phyloP scores from a whole-genome alignment of 2,888 invertebrate species.

The Pseudanteris insignis region DNA sequence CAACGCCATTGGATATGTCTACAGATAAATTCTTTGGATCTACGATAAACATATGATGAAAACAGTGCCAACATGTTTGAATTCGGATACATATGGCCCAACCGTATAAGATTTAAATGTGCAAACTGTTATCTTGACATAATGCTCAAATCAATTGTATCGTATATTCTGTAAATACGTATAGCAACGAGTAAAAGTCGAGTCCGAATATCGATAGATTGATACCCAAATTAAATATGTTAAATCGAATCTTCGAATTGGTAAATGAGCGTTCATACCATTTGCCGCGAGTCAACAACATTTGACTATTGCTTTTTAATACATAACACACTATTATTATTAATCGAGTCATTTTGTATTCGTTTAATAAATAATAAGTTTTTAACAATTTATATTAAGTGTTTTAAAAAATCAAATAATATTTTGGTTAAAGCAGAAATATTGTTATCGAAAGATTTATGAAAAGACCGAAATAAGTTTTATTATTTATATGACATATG shows the following conservation, averaged over 20 bases:
- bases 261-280: background rate
- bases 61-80: conserved; percentile 32
- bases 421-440: conserved; percentile 8
- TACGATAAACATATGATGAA: conserved; percentile 12
- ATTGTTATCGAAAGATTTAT: too few relatives aligned
- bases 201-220: conserved; percentile 34
- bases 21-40: conserved; percentile 56
- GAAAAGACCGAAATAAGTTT: too few relatives aligned
- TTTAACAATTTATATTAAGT: too few relatives aligned
- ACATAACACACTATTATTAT: background rate
- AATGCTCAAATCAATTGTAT: conserved; percentile 59
- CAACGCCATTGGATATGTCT: conserved; percentile 56
- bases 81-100: conserved; percentile 15
- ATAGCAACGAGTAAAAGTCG: conserved; percentile 53
- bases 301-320: conserved; percentile 1
- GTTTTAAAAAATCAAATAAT: conserved; percentile 5
- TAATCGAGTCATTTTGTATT: conserved; percentile 8
- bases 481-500: conserved; percentile 50
- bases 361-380: background rate
- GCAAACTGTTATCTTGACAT: conserved; percentile 22
- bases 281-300: conserved; percentile 11
- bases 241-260: conserved; percentile 3
- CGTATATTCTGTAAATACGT: conserved; percentile 58
- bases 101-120: conserved; percentile 13
- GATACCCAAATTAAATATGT: conserved; percentile 13